Conservation (phyloP, 1,140 invertebrate species). For the Yoshiicerus persimilis region DNA sequence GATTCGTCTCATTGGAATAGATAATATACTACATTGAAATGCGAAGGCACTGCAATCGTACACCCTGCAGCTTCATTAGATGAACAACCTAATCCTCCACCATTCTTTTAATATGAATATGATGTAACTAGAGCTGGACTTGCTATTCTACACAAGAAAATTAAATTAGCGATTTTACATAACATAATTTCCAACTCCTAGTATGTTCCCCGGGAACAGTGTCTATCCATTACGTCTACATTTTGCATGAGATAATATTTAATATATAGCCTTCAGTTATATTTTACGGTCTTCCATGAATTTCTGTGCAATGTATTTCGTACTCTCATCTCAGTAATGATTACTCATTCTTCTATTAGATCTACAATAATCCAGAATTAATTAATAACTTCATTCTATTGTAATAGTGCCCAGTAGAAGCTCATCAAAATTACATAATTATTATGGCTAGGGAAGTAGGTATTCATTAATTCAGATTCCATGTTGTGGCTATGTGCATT, state of each 20-base stretch:
- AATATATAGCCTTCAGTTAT: not conserved
- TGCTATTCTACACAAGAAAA: not conserved
- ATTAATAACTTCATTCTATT: not conserved
- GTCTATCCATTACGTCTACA: not conserved
- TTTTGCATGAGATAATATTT: not conserved
- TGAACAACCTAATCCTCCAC: not conserved
- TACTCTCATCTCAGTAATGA: no score
- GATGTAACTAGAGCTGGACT: not conserved
- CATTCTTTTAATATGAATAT: not conserved
- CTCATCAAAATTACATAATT: not conserved
- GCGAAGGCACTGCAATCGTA: not conserved
- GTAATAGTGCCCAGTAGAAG: no score
- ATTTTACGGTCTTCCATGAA: not conserved
- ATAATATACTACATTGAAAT: no score
- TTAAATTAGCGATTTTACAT: conserved; percentile 16
- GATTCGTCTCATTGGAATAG: not conserved
- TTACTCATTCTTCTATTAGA: not conserved
- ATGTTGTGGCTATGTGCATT: not conserved
- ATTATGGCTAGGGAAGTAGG: not conserved
- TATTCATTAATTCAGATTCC: not conserved
- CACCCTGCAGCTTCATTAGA: conserved; percentile 1
- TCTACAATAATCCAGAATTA: not conserved
- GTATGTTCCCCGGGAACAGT: not conserved
- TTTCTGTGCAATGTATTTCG: not conserved
- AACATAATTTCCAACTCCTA: not conserved